Base-by-base conservation (phyloP, 2,797 vertebrate genomes). In the Hozukius guyotensis region DNA sequence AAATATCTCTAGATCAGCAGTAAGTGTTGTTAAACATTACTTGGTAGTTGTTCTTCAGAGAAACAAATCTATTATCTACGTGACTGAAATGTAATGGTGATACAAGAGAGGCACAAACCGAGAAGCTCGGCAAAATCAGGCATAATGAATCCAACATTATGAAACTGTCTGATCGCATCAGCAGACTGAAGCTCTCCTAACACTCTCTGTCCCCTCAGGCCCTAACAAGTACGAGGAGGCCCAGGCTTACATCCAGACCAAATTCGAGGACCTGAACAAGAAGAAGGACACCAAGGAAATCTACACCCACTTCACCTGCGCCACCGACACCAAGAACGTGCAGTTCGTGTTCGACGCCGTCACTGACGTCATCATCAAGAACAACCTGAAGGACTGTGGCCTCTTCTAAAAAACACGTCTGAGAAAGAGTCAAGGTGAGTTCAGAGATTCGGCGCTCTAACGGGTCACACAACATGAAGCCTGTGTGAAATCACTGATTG, bases 381-480 rank as follows among this genome's bases (percentile, higher is more conserved):
- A 98, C 96, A 99, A 99, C 97, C 97, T 99, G 96, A 99, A 99
- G 96, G 98, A 99, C 94, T 99, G 98, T 11, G 98, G 98, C 65
- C 98, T 99, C 91, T 99, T 99, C 96, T 99, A 95, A 87, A 89
- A 22, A 42, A 42, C 24, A 4, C 24, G 67, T 63, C 24, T 34
- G 62, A 86, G 49, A 73, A 75, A 63, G 59, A 78, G 80, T 89
- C 81, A 81, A 91, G 94, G 95, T 94, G 83, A 72, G 88, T 36
- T 16, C 1, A 46, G 55, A 71, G 34, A 49, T 14, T 67, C 32
- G 18, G 49, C 20, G 25, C 9, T 36, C 4, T 60, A 3, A 10
- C 3, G 24, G 42, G 13, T 34, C 11, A 29, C 27, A 29, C 27
- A 34, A 14, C 25, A n/a, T 20, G 2, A 38, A 62, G 14, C 22